Base-by-base conservation (phyloP, 1,140 invertebrate species). In the Macrosteles quadrilineatus region DNA sequence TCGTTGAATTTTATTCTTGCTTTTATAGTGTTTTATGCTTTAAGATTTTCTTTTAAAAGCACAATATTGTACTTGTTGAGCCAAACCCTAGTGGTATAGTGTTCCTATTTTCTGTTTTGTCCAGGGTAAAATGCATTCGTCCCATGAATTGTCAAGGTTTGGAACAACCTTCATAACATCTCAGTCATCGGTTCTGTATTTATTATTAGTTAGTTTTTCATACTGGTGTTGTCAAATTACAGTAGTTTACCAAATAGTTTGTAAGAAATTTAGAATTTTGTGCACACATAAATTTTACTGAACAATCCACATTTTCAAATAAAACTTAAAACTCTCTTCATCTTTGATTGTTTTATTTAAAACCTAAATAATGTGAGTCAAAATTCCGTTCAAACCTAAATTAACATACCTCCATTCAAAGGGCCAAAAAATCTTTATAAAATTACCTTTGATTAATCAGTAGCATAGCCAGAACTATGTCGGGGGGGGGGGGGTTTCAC, bases 271-370 rank as follows among this genome's bases (percentile, higher is more conserved):
- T 50, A 19, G 21, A 23, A 50, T 6, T 23, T 50, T 50, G 17
- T 50, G 47, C 21, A 23, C 47, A 50, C 47, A 50, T 50, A 50
- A n/a, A 50, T 50, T 50, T 50, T 50, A 50, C 47, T 23, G 21
- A 50, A 50, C 47, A 50, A 50, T 50, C 47, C 47, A 50, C 47
- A 50, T 50, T 50, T 50, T 50, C 47, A 50, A 50, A 50, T 50
- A 50, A 50, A 50, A n/a, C 3, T 19, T 23, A 50, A 50, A 50
- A 50, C 47, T 50, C 17, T 43, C 47, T 50, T 50, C 47, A 50
- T 50, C 17, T 4, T 50, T 50, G 47, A 19, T n/a, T 50, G 47
- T 50, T 50, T 50, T 50, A 19, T 50, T 50, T 36, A n/a, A n/a
- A n/a, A n/a, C n/a, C n/a, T n/a, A n/a, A n/a, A n/a, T n/a, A n/a